These are phyloP conservation scores for Trachelus iudaicus DNA, from an alignment of 2,888 invertebrate genomes.

Conservation along the genomic window DNA sequence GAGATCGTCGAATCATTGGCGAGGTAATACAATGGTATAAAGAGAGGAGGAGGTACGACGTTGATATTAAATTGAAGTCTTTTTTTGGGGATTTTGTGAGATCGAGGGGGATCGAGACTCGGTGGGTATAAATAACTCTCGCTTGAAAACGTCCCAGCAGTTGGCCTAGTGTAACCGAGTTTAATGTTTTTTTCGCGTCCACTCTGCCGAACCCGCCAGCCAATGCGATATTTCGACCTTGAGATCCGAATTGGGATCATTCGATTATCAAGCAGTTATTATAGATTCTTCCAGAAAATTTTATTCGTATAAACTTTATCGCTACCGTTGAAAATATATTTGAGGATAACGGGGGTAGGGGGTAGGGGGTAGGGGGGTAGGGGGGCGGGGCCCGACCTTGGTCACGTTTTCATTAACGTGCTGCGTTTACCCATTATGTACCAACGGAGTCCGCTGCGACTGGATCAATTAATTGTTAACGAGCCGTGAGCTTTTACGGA, in stretches of 20 bases:
- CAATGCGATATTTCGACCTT: too few species aligned
- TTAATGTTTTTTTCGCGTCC: conserved; percentile 51
- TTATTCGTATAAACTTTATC: conserved; percentile 62
- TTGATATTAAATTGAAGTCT: not conserved
- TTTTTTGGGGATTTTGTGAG: too few species aligned
- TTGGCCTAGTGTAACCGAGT: conserved; percentile 58
- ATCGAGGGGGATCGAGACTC: not conserved
- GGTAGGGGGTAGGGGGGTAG: too few species aligned
- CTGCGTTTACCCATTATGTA: too few species aligned
- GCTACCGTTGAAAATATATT: conserved; percentile 58
- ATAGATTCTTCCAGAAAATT: conserved; percentile 57
- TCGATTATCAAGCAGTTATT: conserved; percentile 47
- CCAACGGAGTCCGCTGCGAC: not conserved
- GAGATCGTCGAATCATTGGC: not conserved
- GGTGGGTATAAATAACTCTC: conserved; percentile 29
- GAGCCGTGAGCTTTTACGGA: not conserved
- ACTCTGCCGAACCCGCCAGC: too few species aligned
- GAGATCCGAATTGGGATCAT: conserved; percentile 43
- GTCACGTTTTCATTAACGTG: too few species aligned
- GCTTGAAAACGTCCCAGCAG: conserved; percentile 50
- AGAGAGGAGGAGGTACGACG: not conserved
- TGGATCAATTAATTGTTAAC: conserved; percentile 10
- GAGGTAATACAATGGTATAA: not conserved
- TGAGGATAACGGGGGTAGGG: not conserved
- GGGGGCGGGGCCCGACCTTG: too few species aligned